phyloP scores from a whole-genome alignment of 1,140 invertebrate species.

The Orchestia grillus region DNA sequence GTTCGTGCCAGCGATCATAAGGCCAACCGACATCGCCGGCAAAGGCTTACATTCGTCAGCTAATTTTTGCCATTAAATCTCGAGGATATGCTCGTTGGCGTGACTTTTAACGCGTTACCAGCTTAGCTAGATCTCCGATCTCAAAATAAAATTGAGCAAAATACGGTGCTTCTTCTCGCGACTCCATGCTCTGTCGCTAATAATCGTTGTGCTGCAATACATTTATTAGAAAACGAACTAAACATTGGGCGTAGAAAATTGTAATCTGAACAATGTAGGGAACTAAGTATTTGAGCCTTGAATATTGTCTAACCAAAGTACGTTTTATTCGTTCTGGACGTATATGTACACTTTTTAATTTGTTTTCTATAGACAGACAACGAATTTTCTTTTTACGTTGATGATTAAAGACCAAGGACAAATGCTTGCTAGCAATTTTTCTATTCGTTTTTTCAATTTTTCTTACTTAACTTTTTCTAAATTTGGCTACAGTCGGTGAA shows the following conservation, averaged over 20 bases:
- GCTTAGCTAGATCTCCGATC: not conserved
- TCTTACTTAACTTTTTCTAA: no score
- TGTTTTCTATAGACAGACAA: no score
- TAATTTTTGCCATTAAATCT: constrained; percentile 47
- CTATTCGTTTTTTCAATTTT: no score
- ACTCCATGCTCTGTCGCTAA: not conserved
- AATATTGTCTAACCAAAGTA: not conserved
- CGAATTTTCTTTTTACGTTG: no score
- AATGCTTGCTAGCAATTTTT: no score
- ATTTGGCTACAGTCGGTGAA: no score
- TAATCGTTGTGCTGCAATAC: not conserved
- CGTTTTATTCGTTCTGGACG: no score
- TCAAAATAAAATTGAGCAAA: constrained; percentile 30
- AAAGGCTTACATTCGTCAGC: not conserved
- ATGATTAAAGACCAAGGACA: no score
- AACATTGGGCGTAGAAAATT: not conserved
- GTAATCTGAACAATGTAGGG: not conserved
- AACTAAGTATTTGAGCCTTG: not conserved
- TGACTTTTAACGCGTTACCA: constrained; percentile 34
- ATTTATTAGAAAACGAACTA: not conserved
- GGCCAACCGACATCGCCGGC: not conserved
- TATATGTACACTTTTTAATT: no score
- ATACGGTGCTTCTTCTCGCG: not conserved
- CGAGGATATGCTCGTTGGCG: constrained; percentile 27
- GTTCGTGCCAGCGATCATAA: not conserved